Evolutionary conservation across 2,797 vertebrate species (phyloP).

Genomic region (Pitangus sulphuratus): DNA sequence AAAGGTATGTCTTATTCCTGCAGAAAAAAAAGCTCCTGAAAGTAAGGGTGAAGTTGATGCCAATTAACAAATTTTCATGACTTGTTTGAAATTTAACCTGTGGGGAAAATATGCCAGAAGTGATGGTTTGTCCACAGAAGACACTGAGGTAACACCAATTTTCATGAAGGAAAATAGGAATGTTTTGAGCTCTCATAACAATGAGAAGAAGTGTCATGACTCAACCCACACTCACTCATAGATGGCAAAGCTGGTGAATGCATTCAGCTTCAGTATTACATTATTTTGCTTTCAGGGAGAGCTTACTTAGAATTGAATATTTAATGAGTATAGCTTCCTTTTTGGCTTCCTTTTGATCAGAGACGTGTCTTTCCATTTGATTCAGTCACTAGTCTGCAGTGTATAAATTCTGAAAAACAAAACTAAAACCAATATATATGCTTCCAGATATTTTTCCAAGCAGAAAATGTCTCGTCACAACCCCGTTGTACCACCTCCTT

Average conservation of each 20-base stretch:
- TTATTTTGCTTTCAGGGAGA: not conserved
- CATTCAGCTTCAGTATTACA: not conserved
- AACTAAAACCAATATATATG: not conserved
- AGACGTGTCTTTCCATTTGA: not conserved
- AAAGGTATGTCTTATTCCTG: not conserved
- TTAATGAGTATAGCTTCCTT: not conserved
- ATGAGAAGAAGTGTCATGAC: not conserved
- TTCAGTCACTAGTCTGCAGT: not conserved
- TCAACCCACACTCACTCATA: not conserved
- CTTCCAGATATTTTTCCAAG: not conserved
- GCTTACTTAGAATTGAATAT: not conserved
- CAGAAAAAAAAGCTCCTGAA: not conserved
- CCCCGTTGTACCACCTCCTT: not conserved
- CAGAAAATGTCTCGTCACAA: not conserved
- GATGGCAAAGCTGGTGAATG: not conserved
- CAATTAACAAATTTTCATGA: not conserved
- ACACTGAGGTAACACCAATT: not conserved
- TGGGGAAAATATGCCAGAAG: not conserved
- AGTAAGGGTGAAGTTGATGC: not conserved
- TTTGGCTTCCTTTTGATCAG: not conserved
- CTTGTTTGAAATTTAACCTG: not conserved
- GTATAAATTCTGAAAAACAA: not conserved
- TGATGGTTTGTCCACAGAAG: not conserved
- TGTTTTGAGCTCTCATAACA: conserved; percentile 9
- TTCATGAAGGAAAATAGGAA: not conserved